Base-by-base conservation (phyloP, 2,888 invertebrate genomes). In the Amphipoea oculea region DNA sequence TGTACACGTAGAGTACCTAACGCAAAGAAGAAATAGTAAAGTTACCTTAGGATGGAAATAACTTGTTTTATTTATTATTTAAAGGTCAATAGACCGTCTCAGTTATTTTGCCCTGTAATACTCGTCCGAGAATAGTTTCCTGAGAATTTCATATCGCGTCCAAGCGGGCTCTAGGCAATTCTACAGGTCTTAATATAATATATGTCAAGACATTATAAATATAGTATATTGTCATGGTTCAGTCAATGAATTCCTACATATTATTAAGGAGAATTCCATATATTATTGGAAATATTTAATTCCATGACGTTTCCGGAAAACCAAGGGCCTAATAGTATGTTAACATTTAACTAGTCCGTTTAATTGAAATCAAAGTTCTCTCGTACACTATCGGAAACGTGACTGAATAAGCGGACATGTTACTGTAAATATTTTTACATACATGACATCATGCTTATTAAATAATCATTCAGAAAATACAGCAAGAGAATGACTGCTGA, bases 11-110 rank as follows among this genome's bases (percentile, higher is more conserved):
- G 17, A 40, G 9, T 23, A 60, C 2, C 14, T 20, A 40, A n/a
- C 11, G 17, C 40, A 51, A 51, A 67, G 54, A 65, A 36, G 62
- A 71, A 73, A 66, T 70, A 60, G 29, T 9, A 54, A 70, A 70
- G 51, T 70, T 69, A 71, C 62, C 17, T 72, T 20, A 2, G 42
- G 51, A 70, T 45, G 36, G 40, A 80, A 80, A 85, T 81, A 76
- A 40, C 67, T 71, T 68, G 72, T 65, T 80, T 23, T 68, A 85
- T 87, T 85, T 88, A 76, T 75, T 80, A 73, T 85, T 63, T 73
- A 85, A 84, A 84, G 75, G 84, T 85, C 85, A 84, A 70, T 51
- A 73, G 74, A 76, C 85, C 72, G 70, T 75, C 81, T 67, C 70
- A 42, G 81, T 73, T 60, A 80, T 76, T 67, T 65, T 79, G 73